Percentiles rank a stretch among this genome's conserved stretches.
These are phyloP conservation scores for Eilema depressum DNA, from an alignment of 2,888 invertebrate genomes.

Conservation along the genomic window DNA sequence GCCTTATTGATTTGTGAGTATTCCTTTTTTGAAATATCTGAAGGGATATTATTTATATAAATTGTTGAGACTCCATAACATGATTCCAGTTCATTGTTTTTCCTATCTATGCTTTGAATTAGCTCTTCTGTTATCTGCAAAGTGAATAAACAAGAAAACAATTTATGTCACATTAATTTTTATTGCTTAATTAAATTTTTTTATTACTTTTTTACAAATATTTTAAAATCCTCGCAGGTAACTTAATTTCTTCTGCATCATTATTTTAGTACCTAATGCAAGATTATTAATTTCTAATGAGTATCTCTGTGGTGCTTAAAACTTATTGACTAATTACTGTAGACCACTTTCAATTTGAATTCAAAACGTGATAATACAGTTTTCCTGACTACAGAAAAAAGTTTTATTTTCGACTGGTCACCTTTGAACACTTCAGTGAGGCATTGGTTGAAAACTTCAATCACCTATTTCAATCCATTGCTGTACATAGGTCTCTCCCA, in stretches of 20 bases:
- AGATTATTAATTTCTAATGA: background rate
- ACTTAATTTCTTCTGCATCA: background rate
- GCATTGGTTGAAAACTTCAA: background rate
- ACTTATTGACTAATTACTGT: background rate
- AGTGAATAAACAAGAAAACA: constrained; percentile 9
- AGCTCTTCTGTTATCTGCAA: constrained; percentile 41
- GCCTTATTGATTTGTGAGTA: constrained; percentile 8
- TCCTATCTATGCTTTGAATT: constrained; percentile 49
- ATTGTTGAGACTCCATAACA: constrained; percentile 25
- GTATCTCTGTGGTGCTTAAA: background rate
- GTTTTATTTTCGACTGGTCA: background rate
- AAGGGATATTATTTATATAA: constrained; percentile 10
- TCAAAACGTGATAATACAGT: too few species aligned
- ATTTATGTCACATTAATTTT: background rate
- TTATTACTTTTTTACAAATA: too few species aligned
- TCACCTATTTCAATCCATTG: too few species aligned
- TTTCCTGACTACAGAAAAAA: background rate
- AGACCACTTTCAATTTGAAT: background rate
- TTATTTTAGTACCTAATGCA: too few species aligned
- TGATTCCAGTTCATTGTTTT: constrained; percentile 47
- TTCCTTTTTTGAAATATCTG: constrained; percentile 3
- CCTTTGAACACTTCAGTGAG: background rate
- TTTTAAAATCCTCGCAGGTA: too few species aligned
- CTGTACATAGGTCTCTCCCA: too few species aligned
- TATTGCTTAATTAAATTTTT: too few species aligned